Percentiles rank a stretch among this genome's conserved stretches.
Evolutionary conservation across 2,113 vertebrate species (phyloP).

Genomic region (Thalassarche chlororhynchos): DNA sequence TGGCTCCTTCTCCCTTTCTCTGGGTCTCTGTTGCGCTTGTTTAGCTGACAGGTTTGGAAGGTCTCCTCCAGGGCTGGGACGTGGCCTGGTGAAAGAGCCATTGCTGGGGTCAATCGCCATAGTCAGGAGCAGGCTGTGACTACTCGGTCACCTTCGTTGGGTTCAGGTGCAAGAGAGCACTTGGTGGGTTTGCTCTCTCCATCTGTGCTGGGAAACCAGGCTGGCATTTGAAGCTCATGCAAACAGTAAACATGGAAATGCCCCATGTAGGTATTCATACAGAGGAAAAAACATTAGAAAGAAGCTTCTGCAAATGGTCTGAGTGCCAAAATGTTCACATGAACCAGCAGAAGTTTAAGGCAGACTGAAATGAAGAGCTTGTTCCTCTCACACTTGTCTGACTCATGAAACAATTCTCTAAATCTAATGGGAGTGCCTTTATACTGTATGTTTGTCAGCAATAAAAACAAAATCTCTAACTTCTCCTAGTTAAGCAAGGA

Average conservation of each 20-base stretch:
- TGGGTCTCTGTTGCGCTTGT: background rate
- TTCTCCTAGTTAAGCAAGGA: background rate
- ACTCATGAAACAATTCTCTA: background rate
- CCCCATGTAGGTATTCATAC: background rate
- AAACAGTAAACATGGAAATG: background rate
- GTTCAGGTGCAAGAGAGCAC: background rate
- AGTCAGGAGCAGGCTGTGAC: background rate
- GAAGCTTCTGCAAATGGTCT: background rate
- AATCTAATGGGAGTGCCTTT: background rate
- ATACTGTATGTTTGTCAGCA: background rate
- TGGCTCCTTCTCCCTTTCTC: background rate
- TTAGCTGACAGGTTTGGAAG: background rate
- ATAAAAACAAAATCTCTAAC: background rate
- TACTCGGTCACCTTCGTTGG: fast-evolving
- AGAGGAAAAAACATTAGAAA: background rate
- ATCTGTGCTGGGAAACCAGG: background rate
- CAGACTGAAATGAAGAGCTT: background rate
- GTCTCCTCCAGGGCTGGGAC: background rate
- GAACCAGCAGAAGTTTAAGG: background rate
- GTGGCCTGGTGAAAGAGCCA: background rate
- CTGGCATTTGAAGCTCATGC: background rate
- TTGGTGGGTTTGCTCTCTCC: background rate
- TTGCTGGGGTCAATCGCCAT: fast-evolving
- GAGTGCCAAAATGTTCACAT: background rate
- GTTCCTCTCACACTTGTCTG: background rate